These are phyloP conservation scores for Serrognathus titanus DNA, from an alignment of 2,888 invertebrate genomes.

Conservation along the genomic window DNA sequence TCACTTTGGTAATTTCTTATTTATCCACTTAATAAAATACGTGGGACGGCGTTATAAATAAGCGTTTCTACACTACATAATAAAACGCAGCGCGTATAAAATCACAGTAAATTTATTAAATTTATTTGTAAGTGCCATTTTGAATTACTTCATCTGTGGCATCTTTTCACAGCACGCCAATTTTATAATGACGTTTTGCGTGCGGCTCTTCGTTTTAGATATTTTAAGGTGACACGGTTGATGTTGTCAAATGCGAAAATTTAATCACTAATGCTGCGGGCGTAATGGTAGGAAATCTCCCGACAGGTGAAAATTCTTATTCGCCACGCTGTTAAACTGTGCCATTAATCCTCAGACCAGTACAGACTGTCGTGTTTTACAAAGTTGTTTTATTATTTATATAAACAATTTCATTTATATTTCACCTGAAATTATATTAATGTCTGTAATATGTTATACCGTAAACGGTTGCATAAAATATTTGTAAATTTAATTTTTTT, in stretches of 20 bases:
- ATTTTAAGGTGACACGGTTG: slow-evolving; percentile 16
- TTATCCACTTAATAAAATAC: neutral
- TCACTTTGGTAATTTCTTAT: slow-evolving; percentile 3
- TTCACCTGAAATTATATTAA: too few relatives aligned
- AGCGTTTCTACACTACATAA: slow-evolving; percentile 2
- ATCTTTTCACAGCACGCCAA: slow-evolving; percentile 8
- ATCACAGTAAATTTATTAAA: slow-evolving; percentile 5
- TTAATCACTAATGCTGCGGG: slow-evolving; percentile 14
- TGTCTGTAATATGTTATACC: too few relatives aligned
- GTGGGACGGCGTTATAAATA: neutral
- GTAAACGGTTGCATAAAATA: too few relatives aligned
- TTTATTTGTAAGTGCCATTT: slow-evolving; percentile 15
- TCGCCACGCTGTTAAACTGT: slow-evolving; percentile 5
- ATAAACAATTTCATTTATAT: too few relatives aligned
- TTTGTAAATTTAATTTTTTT: too few relatives aligned
- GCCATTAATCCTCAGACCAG: slow-evolving; percentile 4
- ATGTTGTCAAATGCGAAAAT: slow-evolving; percentile 19
- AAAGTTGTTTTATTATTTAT: too few relatives aligned
- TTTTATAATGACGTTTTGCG: slow-evolving; percentile 13
- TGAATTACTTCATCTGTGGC: slow-evolving; percentile 15
- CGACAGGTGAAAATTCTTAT: slow-evolving; percentile 16
- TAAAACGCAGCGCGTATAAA: neutral
- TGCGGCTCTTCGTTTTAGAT: slow-evolving; percentile 9
- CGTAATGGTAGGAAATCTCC: slow-evolving; percentile 2
- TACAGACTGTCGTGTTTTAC: too few relatives aligned